Percentiles rank a stretch among this genome's conserved stretches.
Conservation (phyloP, 2,113 vertebrate genomes). For the Nematolebias whitei region DNA sequence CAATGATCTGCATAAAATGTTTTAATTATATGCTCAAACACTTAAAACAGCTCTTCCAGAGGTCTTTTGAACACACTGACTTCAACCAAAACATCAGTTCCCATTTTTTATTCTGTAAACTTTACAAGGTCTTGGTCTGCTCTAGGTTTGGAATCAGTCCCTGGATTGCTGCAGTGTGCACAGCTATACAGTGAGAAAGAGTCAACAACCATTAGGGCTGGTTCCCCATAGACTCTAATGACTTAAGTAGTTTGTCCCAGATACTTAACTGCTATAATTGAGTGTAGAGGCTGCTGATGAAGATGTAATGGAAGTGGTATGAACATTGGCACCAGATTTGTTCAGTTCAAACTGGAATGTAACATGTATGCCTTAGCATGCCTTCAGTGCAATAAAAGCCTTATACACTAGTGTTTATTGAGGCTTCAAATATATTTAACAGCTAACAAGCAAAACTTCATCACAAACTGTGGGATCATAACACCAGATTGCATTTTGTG, state of each 20-base stretch:
- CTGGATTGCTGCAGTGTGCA: neutral
- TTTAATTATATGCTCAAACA: neutral
- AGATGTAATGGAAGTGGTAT: slow-evolving; percentile 4
- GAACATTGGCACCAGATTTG: neutral
- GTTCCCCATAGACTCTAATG: slow-evolving; percentile 19
- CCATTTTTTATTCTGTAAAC: slow-evolving; percentile 1
- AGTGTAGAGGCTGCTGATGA: slow-evolving; percentile 42
- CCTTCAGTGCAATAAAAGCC: too few species aligned
- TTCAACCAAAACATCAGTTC: slow-evolving; percentile 5
- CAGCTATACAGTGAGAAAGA: slow-evolving; percentile 24
- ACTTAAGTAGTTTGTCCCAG: slow-evolving; percentile 24
- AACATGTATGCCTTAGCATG: neutral
- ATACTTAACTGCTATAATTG: slow-evolving; percentile 1
- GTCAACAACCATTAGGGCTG: slow-evolving; percentile 12
- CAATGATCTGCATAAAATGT: neutral
- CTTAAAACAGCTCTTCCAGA: neutral
- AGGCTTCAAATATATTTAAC: neutral
- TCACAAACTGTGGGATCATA: neutral
- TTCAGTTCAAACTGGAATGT: neutral
- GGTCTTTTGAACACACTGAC: neutral
- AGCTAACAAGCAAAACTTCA: slow-evolving; percentile 3
- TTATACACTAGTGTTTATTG: too few species aligned
- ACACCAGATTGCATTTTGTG: slow-evolving; percentile 2
- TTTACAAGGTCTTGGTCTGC: neutral
- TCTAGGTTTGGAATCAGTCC: neutral